Percentiles rank a stretch among this genome's conserved stretches.
These are phyloP conservation scores for Lithophane ornitopus DNA, from an alignment of 2,888 invertebrate genomes.

Conservation along the genomic window DNA sequence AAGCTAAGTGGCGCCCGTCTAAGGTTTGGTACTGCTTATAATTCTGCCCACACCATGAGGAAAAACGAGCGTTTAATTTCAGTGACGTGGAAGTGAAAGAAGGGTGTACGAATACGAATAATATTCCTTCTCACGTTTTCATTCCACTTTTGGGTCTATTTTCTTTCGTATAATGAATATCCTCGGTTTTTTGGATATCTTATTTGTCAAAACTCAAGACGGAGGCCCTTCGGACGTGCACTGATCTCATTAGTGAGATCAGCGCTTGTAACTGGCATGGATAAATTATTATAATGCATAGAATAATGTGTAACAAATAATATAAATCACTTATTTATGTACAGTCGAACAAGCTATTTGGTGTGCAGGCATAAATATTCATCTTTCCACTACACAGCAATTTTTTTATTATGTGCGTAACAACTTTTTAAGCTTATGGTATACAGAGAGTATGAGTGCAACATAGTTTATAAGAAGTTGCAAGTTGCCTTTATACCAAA, in stretches of 20 bases:
- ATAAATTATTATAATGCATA: too few species aligned
- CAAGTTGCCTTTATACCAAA: background rate
- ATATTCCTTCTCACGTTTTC: slow-evolving; percentile 45
- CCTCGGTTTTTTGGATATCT: slow-evolving; percentile 3
- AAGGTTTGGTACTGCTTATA: slow-evolving; percentile 29
- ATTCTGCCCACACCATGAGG: slow-evolving; percentile 47
- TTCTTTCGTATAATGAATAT: slow-evolving; percentile 27
- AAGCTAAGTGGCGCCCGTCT: slow-evolving; percentile 12
- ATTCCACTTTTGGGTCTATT: slow-evolving; percentile 20
- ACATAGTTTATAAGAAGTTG: too few species aligned
- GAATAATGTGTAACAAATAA: too few species aligned
- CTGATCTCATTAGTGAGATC: slow-evolving; percentile 10
- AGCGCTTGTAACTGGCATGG: too few species aligned
- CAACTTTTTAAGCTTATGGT: background rate
- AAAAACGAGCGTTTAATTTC: slow-evolving; percentile 53
- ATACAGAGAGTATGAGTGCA: background rate
- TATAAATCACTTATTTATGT: too few species aligned
- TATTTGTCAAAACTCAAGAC: slow-evolving; percentile 9
- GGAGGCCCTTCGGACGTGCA: background rate
- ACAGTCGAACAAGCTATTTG: too few species aligned
- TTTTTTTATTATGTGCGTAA: background rate
- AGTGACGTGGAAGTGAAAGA: slow-evolving; percentile 41
- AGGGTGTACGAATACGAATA: slow-evolving; percentile 30
- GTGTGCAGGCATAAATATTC: too few species aligned
- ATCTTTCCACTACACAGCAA: background rate